Conservation (phyloP, 2,113 vertebrate species). For the Erpornis zantholeuca region DNA sequence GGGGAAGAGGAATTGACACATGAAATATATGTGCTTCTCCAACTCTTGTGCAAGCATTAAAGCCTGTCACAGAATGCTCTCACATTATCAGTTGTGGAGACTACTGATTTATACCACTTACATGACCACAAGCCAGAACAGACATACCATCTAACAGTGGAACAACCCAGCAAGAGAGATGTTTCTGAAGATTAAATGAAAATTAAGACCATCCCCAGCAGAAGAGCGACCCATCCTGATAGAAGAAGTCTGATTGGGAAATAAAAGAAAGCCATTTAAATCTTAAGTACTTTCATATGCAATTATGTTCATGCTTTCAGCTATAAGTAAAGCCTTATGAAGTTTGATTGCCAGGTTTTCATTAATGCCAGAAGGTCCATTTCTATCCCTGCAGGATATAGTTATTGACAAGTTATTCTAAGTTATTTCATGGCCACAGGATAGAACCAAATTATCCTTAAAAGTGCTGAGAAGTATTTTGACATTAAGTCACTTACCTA, state of each 20-base stretch:
- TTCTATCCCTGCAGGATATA: not conserved
- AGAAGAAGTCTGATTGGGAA: not conserved
- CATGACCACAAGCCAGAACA: not conserved
- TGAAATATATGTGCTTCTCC: not conserved
- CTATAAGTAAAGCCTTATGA: not conserved
- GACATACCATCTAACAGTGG: not conserved
- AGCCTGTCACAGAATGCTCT: not conserved
- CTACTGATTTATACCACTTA: not conserved
- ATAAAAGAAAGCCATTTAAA: not conserved
- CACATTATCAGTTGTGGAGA: not conserved
- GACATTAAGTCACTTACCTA: not conserved
- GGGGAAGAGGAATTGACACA: not conserved
- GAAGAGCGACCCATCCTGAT: not conserved
- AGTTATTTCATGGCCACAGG: not conserved
- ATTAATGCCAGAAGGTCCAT: not conserved
- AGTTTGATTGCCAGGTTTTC: not conserved
- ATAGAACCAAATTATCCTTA: not conserved
- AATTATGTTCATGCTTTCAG: not conserved
- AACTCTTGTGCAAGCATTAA: not conserved
- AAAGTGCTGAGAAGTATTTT: not conserved
- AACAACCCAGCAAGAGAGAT: not conserved
- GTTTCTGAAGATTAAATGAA: not conserved
- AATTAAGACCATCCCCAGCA: not conserved
- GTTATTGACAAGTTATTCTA: conserved; percentile 3
- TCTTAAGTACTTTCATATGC: not conserved